Evolutionary conservation across 2,888 invertebrate species (phyloP).

Genomic region (Chalcosyrphus nemorum): DNA sequence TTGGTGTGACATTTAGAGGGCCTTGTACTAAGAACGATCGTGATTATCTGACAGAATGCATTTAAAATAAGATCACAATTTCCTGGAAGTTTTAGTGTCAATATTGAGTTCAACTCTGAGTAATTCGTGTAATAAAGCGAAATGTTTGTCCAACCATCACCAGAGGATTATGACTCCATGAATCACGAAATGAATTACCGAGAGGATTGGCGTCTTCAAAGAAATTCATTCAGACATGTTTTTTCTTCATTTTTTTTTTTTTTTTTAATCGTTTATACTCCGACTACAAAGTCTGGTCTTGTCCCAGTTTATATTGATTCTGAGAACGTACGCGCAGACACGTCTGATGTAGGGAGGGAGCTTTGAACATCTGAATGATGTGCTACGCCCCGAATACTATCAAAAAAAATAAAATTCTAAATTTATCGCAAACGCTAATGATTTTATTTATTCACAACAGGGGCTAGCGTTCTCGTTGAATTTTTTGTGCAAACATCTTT

Average conservation of each 20-base stretch:
- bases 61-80: constrained; percentile 22
- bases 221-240: constrained; percentile 29
- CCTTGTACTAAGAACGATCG: constrained; percentile 8
- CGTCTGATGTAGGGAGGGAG: not conserved
- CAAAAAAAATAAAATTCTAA: constrained; percentile 33
- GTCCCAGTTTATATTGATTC: constrained; percentile 50
- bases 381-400: constrained; percentile 21
- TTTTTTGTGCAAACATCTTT: constrained; percentile 52
- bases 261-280: constrained; percentile 8
- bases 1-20: constrained; percentile 25
- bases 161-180: constrained; percentile 34
- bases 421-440: constrained; percentile 30
- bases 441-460: constrained; percentile 25
- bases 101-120: constrained; percentile 12
- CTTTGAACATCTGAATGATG: constrained; percentile 25
- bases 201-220: constrained; percentile 28
- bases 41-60: constrained; percentile 6
- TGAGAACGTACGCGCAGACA: constrained; percentile 16
- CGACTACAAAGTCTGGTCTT: constrained; percentile 45
- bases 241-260: not conserved
- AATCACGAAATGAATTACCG: constrained; percentile 37
- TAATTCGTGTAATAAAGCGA: constrained; percentile 19
- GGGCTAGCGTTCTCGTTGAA: constrained; percentile 4
- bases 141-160: constrained; percentile 12
- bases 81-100: constrained; percentile 27